Evolutionary conservation across 2,888 invertebrate species (phyloP), one percentile per base, ranked within the genome.

Genomic region (Watsonalla cultraria): DNA sequence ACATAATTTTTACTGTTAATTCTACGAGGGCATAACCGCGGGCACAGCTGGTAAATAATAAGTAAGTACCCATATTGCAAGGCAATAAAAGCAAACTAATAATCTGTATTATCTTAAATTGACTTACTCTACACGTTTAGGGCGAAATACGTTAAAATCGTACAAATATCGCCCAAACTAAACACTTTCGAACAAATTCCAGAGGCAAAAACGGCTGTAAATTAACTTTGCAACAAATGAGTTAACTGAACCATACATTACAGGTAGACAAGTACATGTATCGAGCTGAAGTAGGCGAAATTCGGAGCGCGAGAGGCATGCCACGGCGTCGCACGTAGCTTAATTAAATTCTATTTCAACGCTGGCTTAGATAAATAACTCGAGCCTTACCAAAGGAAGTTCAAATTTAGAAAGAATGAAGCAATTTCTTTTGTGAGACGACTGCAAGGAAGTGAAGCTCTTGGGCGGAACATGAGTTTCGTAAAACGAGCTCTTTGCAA

Each of bases 281-380:
- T 64, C 63, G 60, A 60, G 57, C 49, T 57, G 53, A 56, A 79
- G 69, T 81, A 76, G 61, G 64, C 74, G 66, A 80, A 86, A 89
- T 88, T 83, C 87, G 80, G 59, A 62, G 74, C 80, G 79, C 80
- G 84, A 74, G 72, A 81, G 80, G 79, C 80, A 80, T 86, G 88
- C 88, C 86, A 80, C 84, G 80, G 80, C 85, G 88, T 89, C 86
- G 80, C 84, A 80, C 83, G 75, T 80, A 81, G 84, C 88, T 89
- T 89, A 89, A 89, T 89, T 90, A 90, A 89, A 89, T 88, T 90
- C 89, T 89, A 86, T 86, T 85, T 84, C 82, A 87, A 11, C 42
- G 42, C 72, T 73, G 72, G 78, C 75, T 74, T 82, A 88, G 87
- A 89, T 88, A 89, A 89, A 90, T 89, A 88, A 86, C 89, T 82